These are phyloP conservation scores for Cephonodes hylas DNA, from an alignment of 2,888 invertebrate species.

Conservation along the genomic window DNA sequence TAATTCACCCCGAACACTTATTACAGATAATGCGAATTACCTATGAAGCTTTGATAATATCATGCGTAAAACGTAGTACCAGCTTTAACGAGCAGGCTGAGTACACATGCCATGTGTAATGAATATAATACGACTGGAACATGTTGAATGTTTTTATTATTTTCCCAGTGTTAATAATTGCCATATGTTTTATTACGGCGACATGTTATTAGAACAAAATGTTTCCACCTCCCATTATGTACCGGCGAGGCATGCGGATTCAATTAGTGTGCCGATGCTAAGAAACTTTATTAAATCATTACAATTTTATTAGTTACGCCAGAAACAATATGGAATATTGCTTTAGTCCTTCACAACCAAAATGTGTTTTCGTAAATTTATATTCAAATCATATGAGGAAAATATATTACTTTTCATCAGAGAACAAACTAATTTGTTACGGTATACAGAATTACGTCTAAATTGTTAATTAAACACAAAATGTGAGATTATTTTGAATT, in stretches of 20 bases:
- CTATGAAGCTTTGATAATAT: neutral
- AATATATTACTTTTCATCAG: neutral
- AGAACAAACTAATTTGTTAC: neutral
- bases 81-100: neutral
- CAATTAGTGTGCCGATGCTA: constrained; percentile 32
- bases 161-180: constrained; percentile 46
- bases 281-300: constrained; percentile 18
- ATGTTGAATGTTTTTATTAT: constrained; percentile 41
- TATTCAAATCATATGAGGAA: neutral
- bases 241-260: constrained; percentile 48
- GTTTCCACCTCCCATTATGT: constrained; percentile 31
- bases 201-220: constrained; percentile 50
- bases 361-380: neutral
- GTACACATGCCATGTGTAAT: neutral
- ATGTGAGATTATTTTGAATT: constrained; percentile 18
- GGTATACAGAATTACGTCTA: neutral
- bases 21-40: neutral
- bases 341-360: neutral
- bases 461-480: neutral
- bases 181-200: constrained; percentile 51
- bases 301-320: constrained; percentile 15
- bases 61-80: neutral
- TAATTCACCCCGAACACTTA: neutral
- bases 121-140: constrained; percentile 37
- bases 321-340: neutral